Base-by-base conservation (phyloP, 2,113 vertebrate genomes). In the Ondatra zibethicus region DNA sequence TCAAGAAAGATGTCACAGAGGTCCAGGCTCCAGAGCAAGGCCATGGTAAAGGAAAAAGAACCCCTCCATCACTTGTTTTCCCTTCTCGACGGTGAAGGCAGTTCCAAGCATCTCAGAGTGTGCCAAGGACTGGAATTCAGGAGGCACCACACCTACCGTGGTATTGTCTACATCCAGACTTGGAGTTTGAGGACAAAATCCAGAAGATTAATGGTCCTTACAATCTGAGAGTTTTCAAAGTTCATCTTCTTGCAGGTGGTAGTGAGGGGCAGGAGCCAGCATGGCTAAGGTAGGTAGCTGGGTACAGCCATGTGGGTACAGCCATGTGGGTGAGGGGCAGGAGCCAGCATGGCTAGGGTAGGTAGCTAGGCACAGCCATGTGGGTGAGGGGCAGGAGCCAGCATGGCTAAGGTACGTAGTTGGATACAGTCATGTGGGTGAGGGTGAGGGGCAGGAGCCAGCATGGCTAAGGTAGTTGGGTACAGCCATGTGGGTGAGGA, bases 51-150 rank as follows among this genome's bases (percentile, higher is more conserved):
- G 0, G 21, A 70, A 45, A 65, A 94, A 63, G 89, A 82, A 2
- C 47, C 27, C 4, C 13, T 17, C 25, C 11, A 3, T 0, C 12
- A 16, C 7, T 1, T 19, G 16, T 68, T 61, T 47, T 36, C 16
- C 16, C 13, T 82, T 84, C 31, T 81, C 29, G 36, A 7, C 39
- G 68, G 10, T 36, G 27, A 75, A 80, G 27, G 25, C 21, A 63
- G n/a, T 70, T 52, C 63, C 76, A 29, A 85, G 66, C 47, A 13
- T 50, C 80, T 75, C 31, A 63, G 39, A 52, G 63, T 55, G 52
- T 75, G 36, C 45, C 5, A 61, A 90, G 95, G 47, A 61, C 3
- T 45, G 45, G 78, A 80, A 66, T 39, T 72, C 31, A 77, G 63
- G 23, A 47, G 9, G 31, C 6, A 7, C 45, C 17, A 8, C 3